Evolutionary conservation across 23 tunicate genomes (phyloP), one percentile per base, ranked within the genome.

Genomic region (Botrylloides violaceus): DNA sequence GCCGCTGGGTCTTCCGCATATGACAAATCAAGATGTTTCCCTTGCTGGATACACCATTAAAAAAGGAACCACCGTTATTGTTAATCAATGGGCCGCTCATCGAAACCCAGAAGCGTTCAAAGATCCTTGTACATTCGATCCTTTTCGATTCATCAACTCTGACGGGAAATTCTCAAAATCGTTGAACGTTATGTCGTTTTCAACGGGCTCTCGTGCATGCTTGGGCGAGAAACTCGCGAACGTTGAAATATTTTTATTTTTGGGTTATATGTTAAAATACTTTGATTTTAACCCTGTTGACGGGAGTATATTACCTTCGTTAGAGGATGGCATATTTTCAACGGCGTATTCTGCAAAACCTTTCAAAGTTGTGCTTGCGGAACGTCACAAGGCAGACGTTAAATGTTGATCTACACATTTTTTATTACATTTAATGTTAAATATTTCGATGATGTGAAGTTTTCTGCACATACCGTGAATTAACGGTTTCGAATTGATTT

Each of bases 11-110:
- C 85, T 84, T 5, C 71, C 85, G 24, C 72, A 84, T 22, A 38
- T 87, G 55, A 81, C 80, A 25, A 60, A 59, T 34, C 36, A 66
- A 36, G 61, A 49, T 20, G 76, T 86, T 3, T 75, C 39, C 1
- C 9, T 87, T 3, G 86, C 71, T 2, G 33, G 65, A 1, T 76
- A 80, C 66, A 71, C 61, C 36, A 75, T 87, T 26, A 86, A 86
- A 12, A 87, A 87, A 73, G 95, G 79, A 37, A 75, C 75, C 50
- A 84, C 95, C 1, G 59, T 87, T 15, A 55, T 80, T 58, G 76
- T 80, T 73, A 56, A 75, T 50, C 32, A 76, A 22, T 56, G 70
- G 49, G 49, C 71, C 19, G 82, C 95, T 25, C 86, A 87, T 36
- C 59, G 95, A 27, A 86, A 87, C 49, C 68, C 71, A 5, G 63